These are phyloP conservation scores for Reticulitermes speratus DNA, from an alignment of 1,140 invertebrate species.

Conservation along the genomic window DNA sequence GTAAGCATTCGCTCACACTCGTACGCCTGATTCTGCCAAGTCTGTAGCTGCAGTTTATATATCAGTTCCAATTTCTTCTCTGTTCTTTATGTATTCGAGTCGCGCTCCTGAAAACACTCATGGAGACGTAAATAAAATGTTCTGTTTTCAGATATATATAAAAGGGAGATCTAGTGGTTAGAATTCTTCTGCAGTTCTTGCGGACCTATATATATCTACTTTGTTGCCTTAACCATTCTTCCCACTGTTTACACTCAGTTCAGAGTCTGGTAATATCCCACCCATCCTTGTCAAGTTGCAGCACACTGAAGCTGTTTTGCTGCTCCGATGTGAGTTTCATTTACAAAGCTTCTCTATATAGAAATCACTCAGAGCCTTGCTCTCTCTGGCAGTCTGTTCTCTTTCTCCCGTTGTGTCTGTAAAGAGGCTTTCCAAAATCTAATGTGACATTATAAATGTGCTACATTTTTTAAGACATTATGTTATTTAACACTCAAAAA, in stretches of 20 bases:
- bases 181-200: not conserved
- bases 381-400: not conserved
- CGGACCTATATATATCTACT: not conserved
- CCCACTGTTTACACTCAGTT: not conserved
- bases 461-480: too few species aligned
- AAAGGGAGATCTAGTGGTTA: not conserved
- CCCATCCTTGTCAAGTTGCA: not conserved
- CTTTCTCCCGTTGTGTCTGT: not conserved
- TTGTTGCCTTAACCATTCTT: not conserved
- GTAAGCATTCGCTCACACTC: too few species aligned
- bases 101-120: not conserved
- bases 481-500: too few species aligned
- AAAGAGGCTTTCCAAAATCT: not conserved
- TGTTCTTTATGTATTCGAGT: not conserved
- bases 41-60: not conserved
- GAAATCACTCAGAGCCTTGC: not conserved
- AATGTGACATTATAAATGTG: too few species aligned
- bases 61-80: not conserved
- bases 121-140: conserved; percentile 19
- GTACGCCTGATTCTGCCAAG: too few species aligned
- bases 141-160: not conserved
- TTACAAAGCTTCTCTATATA: not conserved
- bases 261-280: not conserved
- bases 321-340: conserved; percentile 5
- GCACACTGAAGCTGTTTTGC: not conserved